Conservation (phyloP, 2,797 vertebrate species). For the Cebuella pygmaea region DNA sequence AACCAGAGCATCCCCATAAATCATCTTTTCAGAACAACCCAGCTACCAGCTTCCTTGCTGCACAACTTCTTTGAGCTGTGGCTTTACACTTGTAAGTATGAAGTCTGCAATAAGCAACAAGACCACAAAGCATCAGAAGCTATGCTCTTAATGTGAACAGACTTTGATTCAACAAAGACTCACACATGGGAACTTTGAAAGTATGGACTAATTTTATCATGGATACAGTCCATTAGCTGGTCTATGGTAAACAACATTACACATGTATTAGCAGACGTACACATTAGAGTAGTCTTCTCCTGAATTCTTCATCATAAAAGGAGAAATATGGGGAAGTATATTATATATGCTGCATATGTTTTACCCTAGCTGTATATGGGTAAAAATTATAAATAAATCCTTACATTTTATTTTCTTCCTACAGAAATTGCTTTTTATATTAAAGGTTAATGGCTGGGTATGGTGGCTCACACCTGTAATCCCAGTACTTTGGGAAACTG, state of each 20-base stretch:
- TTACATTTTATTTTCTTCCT: not conserved
- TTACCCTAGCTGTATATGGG: not conserved
- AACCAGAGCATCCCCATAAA: not conserved
- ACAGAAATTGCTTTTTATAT: conserved; percentile 5
- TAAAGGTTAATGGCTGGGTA: not conserved
- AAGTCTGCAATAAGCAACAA: not conserved
- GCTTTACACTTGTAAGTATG: not conserved
- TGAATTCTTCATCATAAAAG: not conserved
- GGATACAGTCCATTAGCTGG: not conserved
- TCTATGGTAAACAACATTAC: not conserved
- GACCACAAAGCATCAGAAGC: not conserved
- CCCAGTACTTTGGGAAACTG: not conserved
- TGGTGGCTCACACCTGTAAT: not conserved
- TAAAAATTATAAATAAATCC: conserved; percentile 2
- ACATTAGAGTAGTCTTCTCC: not conserved
- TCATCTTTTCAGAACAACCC: not conserved
- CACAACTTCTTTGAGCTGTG: not conserved
- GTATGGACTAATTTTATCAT: not conserved
- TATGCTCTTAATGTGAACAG: not conserved
- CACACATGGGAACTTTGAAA: not conserved
- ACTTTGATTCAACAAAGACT: not conserved
- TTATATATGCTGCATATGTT: not conserved
- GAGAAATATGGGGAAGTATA: not conserved
- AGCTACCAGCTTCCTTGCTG: not conserved
- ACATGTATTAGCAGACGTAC: not conserved